These are phyloP conservation scores for Leiothrix lutea DNA, from an alignment of 2,113 vertebrate species.

Conservation along the genomic window DNA sequence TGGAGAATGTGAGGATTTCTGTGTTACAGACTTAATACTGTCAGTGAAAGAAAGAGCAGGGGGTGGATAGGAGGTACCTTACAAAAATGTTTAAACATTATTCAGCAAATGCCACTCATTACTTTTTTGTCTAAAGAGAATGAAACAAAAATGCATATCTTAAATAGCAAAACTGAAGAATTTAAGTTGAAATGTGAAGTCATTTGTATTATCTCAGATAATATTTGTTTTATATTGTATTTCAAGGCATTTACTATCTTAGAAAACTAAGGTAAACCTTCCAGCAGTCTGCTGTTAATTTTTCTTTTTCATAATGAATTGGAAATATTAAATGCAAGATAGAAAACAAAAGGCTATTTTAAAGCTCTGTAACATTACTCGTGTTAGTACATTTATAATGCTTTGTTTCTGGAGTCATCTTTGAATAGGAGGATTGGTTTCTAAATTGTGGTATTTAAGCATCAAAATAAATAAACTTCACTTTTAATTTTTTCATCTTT, in stretches of 20 bases:
- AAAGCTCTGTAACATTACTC: background rate
- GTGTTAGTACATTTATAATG: background rate
- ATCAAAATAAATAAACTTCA: background rate
- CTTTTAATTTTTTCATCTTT: background rate
- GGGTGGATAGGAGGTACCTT: background rate
- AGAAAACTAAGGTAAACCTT: background rate
- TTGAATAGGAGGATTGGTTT: background rate
- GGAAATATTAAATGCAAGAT: background rate
- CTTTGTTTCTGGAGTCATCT: background rate
- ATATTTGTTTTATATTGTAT: background rate
- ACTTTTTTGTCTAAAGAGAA: background rate
- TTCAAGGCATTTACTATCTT: background rate
- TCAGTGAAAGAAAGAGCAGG: background rate
- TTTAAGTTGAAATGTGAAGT: background rate
- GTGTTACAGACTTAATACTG: slow-evolving; percentile 31
- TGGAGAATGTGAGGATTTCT: slow-evolving; percentile 72
- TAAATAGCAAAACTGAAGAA: background rate
- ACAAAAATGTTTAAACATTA: slow-evolving; percentile 32
- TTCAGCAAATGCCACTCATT: slow-evolving; percentile 40
- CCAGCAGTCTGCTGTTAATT: background rate
- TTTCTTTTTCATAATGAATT: background rate
- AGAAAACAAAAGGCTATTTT: background rate
- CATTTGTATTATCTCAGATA: background rate
- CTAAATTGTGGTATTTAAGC: background rate
- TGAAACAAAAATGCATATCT: background rate